Evolutionary conservation across 1,140 invertebrate genomes (phyloP).

Genomic region (Drosophila willistoni): DNA sequence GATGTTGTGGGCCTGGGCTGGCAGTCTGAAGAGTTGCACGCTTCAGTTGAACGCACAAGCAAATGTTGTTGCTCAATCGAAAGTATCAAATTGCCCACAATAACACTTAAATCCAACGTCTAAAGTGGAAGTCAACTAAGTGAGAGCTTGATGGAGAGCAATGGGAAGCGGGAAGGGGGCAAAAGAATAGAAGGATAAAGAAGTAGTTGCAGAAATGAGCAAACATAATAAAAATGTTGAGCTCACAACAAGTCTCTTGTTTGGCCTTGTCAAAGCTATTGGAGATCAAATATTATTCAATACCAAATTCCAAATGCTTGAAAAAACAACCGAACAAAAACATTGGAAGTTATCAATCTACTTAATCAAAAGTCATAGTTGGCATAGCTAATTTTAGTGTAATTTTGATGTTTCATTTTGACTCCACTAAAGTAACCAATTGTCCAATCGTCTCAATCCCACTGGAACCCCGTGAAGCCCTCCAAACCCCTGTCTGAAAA

Average conservation of each 20-base stretch:
- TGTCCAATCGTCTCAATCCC: constrained; percentile 26
- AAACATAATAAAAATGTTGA: constrained; percentile 72
- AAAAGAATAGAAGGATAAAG: neutral
- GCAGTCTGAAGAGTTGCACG: constrained; percentile 57
- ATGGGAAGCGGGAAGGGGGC: neutral
- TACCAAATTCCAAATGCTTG: neutral
- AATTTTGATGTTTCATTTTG: neutral
- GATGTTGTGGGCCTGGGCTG: constrained; percentile 17
- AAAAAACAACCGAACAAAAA: neutral
- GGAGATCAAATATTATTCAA: neutral
- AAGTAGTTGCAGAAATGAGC: constrained; percentile 54
- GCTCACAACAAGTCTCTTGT: constrained; percentile 9
- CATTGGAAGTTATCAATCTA: neutral
- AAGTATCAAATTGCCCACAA: constrained; percentile 83
- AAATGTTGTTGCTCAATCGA: constrained; percentile 83
- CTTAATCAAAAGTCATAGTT: too few relatives aligned
- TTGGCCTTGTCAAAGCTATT: neutral
- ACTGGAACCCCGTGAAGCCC: neutral
- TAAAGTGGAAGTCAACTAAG: constrained; percentile 63
- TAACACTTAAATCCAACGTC: constrained; percentile 80
- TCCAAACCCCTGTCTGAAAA: neutral
- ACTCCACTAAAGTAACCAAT: neutral
- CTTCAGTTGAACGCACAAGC: constrained; percentile 78
- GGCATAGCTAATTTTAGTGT: neutral
- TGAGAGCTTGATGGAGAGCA: neutral